Conservation (phyloP, 2,888 invertebrate species). For the Hemistola chrysoprasaria region DNA sequence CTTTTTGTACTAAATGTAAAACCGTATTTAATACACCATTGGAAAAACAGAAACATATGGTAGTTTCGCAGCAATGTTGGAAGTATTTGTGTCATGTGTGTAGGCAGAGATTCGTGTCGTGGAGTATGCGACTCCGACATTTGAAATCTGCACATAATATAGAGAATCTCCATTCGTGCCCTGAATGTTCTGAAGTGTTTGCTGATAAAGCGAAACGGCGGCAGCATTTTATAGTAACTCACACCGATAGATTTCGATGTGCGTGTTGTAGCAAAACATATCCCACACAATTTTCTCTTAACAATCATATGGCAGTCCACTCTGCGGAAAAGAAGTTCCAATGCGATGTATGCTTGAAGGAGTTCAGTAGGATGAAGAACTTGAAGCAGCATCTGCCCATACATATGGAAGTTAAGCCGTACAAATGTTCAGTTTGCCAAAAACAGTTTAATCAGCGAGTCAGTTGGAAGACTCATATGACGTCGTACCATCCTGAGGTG, state of each 20-base stretch:
- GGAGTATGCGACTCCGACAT: slow-evolving; percentile 8
- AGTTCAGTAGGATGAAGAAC: slow-evolving; percentile 22
- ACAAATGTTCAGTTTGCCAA: slow-evolving; percentile 23
- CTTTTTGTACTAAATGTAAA: slow-evolving; percentile 24
- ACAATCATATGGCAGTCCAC: slow-evolving; percentile 21
- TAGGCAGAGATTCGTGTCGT: slow-evolving; percentile 17
- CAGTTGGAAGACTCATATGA: slow-evolving; percentile 27
- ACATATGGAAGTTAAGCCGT: slow-evolving; percentile 26
- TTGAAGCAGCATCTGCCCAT: slow-evolving; percentile 24
- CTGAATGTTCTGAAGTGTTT: slow-evolving; percentile 39
- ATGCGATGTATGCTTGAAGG: slow-evolving; percentile 23
- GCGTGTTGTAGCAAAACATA: slow-evolving; percentile 23
- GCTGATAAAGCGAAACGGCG: slow-evolving; percentile 26
- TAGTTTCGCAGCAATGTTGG: slow-evolving; percentile 13
- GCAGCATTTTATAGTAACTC: slow-evolving; percentile 33
- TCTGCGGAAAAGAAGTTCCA: slow-evolving; percentile 22
- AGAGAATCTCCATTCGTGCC: slow-evolving; percentile 32
- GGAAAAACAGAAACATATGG: slow-evolving; percentile 17
- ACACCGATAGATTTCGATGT: slow-evolving; percentile 28
- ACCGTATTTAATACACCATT: slow-evolving; percentile 7
- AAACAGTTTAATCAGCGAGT: slow-evolving; percentile 30
- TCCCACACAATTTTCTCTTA: slow-evolving; percentile 15
- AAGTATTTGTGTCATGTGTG: slow-evolving; percentile 15
- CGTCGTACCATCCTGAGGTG: slow-evolving; percentile 24
- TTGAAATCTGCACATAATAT: slow-evolving; percentile 29